phyloP scores from a whole-genome alignment of 2,797 vertebrate genomes.

The Furcifer pardalis region DNA sequence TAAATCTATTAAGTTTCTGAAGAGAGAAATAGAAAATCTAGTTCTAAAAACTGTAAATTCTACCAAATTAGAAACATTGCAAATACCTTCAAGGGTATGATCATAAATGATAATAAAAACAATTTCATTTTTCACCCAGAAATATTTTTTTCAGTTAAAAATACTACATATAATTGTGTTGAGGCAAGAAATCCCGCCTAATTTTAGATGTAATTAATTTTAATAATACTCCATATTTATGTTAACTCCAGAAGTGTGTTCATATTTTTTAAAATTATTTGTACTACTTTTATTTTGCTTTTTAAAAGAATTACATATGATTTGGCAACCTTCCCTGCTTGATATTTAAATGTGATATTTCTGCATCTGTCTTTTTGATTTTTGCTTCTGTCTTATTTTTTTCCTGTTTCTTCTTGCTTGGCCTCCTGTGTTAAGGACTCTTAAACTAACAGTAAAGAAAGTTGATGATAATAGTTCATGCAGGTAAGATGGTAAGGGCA shows the following conservation, averaged over 20 bases:
- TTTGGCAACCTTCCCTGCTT: conserved; percentile 51
- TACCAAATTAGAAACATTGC: not conserved
- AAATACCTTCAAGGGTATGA: not conserved
- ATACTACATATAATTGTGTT: not conserved
- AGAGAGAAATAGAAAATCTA: not conserved
- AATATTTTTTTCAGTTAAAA: conserved; percentile 1
- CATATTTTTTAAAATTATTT: conserved; percentile 37
- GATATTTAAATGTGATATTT: conserved; percentile 60
- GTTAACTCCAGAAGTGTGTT: conserved; percentile 23
- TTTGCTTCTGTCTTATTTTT: conserved; percentile 72
- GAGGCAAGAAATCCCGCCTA: not conserved
- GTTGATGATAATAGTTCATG: conserved; percentile 89
- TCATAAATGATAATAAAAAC: not conserved
- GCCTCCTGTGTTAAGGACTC: conserved; percentile 82
- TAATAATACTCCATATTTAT: conserved; percentile 19
- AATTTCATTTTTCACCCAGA: not conserved
- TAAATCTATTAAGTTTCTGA: not conserved
- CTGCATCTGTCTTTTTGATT: conserved; percentile 63
- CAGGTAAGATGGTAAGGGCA: conserved; percentile 84
- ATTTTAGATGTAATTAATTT: conserved; percentile 22
- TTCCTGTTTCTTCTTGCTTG: conserved; percentile 83
- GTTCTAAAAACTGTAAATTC: not conserved
- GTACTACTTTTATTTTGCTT: conserved; percentile 49
- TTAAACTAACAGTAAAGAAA: conserved; percentile 91
- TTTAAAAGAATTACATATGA: conserved; percentile 44